Conservation (phyloP, 1,140 invertebrate species). For the Thaumetopoea pityocampa region DNA sequence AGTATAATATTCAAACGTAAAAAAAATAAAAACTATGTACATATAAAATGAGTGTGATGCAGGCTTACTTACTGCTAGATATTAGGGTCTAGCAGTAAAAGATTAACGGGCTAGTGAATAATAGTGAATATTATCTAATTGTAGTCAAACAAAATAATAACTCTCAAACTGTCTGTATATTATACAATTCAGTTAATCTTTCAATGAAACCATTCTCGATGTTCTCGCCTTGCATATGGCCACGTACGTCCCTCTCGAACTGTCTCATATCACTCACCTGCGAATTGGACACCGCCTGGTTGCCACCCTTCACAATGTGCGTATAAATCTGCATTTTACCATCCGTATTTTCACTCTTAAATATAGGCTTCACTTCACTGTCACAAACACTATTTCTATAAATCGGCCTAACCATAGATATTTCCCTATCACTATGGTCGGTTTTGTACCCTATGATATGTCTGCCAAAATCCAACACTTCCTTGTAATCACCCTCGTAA, state of each 20-base stretch:
- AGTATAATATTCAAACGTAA: no score
- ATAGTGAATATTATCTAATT: no score
- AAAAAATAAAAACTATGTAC: no score
- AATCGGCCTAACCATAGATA: slow-evolving; percentile 32
- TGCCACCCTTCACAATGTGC: slow-evolving; percentile 46
- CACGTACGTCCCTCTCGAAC: slow-evolving; percentile 31
- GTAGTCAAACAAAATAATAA: no score
- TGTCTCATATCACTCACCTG: slow-evolving; percentile 41
- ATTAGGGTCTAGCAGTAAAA: no score
- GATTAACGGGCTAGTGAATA: no score
- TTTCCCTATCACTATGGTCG: slow-evolving; percentile 29
- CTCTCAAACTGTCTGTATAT: slow-evolving; percentile 48
- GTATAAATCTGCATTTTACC: slow-evolving; percentile 57
- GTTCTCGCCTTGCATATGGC: slow-evolving; percentile 29
- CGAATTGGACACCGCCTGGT: slow-evolving; percentile 21
- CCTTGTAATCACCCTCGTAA: slow-evolving; percentile 7
- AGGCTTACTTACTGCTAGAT: no score
- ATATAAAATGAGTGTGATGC: no score
- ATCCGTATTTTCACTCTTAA: slow-evolving; percentile 44
- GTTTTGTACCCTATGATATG: slow-evolving; percentile 14
- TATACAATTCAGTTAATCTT: slow-evolving; percentile 49
- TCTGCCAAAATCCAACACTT: slow-evolving; percentile 2
- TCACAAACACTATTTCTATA: slow-evolving; percentile 26
- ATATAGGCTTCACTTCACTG: slow-evolving; percentile 20
- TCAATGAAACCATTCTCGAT: slow-evolving; percentile 56